These are phyloP conservation scores for Umimayanthus kanabou DNA, from an alignment of 92 coral and sea anemone genomes.

Conservation along the genomic window DNA sequence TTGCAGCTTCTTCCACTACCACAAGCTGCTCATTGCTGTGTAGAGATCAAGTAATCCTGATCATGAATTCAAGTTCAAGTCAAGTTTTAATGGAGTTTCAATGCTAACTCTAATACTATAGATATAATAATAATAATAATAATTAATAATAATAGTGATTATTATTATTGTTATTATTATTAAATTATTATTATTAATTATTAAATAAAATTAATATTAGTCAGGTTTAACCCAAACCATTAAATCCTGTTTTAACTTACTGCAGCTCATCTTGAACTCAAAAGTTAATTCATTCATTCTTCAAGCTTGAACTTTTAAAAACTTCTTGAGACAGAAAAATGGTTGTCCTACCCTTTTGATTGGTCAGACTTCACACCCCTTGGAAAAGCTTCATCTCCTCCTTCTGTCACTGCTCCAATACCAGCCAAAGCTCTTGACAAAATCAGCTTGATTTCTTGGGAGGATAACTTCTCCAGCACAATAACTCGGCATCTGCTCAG, in stretches of 20 bases:
- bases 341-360: constrained; percentile 24
- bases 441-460: constrained; percentile 72
- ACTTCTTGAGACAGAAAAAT: not conserved
- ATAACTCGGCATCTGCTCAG: constrained; percentile 93
- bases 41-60: not conserved
- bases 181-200: too few relatives aligned
- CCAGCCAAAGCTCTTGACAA: constrained; percentile 61
- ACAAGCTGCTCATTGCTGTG: constrained; percentile 37
- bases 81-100: not conserved
- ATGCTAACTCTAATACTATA: not conserved
- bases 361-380: not conserved
- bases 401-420: constrained; percentile 63
- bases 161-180: too few relatives aligned
- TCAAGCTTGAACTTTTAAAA: too few relatives aligned
- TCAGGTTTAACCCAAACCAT: too few relatives aligned
- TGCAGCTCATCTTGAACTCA: too few relatives aligned
- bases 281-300: too few relatives aligned
- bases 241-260: too few relatives aligned
- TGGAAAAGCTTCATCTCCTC: constrained; percentile 32
- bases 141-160: too few relatives aligned
- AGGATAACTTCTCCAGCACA: constrained; percentile 86
- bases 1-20: constrained; percentile 70
- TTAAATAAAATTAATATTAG: too few relatives aligned
- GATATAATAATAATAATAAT: too few relatives aligned
- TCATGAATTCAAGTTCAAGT: not conserved